These are phyloP conservation scores for Sarcophaga caerulescens DNA, from an alignment of 2,888 invertebrate species.

Conservation along the genomic window DNA sequence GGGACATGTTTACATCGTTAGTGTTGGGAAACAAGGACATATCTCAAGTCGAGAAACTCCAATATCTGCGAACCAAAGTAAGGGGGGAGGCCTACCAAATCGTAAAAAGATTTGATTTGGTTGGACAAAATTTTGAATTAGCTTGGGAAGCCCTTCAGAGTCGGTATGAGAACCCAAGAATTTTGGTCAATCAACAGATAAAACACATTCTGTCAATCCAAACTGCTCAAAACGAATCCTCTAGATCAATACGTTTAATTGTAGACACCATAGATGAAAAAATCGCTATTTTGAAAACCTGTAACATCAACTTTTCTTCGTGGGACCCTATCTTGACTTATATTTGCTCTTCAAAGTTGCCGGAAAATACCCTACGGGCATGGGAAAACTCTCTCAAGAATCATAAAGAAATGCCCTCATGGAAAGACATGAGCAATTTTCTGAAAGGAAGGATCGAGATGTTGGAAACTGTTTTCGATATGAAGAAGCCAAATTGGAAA, in stretches of 20 bases:
- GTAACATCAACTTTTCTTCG: no score
- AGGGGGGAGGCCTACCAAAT: not conserved
- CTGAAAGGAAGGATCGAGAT: no score
- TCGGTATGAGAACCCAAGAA: not conserved
- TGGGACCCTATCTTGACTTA: no score
- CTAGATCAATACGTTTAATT: not conserved
- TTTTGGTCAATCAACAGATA: not conserved
- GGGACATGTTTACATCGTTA: not conserved
- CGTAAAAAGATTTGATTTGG: not conserved
- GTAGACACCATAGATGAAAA: no score
- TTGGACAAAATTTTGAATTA: not conserved
- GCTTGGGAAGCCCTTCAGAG: not conserved
- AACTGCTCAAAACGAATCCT: not conserved
- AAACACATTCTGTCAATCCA: not conserved
- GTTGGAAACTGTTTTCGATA: not conserved
- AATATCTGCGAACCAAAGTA: not conserved
- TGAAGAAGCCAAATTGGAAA: not conserved
- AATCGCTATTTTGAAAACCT: no score
- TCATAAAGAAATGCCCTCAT: no score
- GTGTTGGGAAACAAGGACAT: not conserved
- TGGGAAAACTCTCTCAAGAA: no score
- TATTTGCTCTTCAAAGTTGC: no score
- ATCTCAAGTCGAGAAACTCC: no score
- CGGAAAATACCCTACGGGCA: no score
- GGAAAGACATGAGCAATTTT: no score